Conservation (phyloP, 2,113 vertebrate species). For the Fregetta grallaria region DNA sequence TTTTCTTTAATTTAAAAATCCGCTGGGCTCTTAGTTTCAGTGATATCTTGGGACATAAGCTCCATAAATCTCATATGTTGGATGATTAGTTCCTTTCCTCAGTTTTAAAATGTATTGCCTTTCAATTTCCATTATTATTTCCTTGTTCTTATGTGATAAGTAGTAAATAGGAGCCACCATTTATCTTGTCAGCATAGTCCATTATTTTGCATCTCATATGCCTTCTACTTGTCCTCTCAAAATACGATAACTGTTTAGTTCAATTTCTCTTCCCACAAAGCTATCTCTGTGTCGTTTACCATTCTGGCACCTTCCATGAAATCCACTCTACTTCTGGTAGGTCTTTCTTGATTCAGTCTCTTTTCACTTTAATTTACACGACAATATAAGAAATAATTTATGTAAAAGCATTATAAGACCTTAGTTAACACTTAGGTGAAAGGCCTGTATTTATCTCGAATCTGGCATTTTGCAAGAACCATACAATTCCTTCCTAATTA, state of each 20-base stretch:
- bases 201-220: not conserved
- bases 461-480: not conserved
- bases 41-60: not conserved
- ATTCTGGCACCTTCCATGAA: not conserved
- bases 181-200: slow-evolving; percentile 4
- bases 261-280: not conserved
- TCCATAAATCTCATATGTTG: not conserved
- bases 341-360: not conserved
- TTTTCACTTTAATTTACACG: not conserved
- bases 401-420: not conserved
- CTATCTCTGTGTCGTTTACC: not conserved
- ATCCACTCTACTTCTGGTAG: not conserved
- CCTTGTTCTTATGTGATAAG: not conserved
- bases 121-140: slow-evolving; percentile 33
- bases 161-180: slow-evolving; percentile 5
- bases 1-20: not conserved
- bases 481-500: not conserved
- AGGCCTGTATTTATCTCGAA: not conserved
- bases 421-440: not conserved
- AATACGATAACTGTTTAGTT: not conserved
- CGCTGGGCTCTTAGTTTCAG: not conserved
- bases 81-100: not conserved
- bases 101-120: not conserved
- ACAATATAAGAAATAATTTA: not conserved
- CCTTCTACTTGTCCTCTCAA: not conserved